Evolutionary conservation across 2,113 vertebrate genomes (phyloP).

Genomic region (Carlito syrichta): DNA sequence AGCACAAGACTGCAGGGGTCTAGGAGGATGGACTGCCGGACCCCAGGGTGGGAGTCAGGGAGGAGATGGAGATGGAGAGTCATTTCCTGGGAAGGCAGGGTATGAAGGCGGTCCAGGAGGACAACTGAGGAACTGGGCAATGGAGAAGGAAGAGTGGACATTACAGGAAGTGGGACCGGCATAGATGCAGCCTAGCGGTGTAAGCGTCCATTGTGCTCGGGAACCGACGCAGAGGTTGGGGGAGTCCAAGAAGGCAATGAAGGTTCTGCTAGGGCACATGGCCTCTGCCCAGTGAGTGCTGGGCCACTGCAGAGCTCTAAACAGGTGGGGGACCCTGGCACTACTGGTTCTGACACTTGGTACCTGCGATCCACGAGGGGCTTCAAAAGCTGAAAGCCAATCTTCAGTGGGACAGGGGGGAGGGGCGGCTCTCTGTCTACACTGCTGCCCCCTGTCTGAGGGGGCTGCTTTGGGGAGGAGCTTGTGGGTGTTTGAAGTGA

Average conservation of each 20-base stretch:
- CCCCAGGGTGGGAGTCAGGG: neutral
- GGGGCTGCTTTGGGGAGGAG: neutral
- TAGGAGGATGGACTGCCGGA: neutral
- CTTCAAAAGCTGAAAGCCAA: neutral
- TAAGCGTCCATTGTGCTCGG: neutral
- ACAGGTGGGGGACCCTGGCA: neutral
- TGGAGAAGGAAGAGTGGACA: neutral
- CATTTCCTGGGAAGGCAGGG: neutral
- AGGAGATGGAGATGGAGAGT: neutral
- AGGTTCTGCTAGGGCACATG: neutral
- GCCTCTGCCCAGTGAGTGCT: neutral
- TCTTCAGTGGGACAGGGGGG: neutral
- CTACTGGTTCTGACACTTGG: neutral
- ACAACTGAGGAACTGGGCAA: neutral
- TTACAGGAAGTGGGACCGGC: neutral
- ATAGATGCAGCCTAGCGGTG: neutral
- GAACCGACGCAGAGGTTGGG: neutral
- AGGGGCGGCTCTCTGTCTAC: neutral
- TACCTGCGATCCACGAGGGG: neutral
- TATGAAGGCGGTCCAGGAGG: neutral
- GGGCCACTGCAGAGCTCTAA: neutral
- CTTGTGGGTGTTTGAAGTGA: neutral
- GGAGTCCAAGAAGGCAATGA: neutral
- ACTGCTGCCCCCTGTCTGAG: neutral
- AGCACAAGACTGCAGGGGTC: neutral